Evolutionary conservation across 2,797 vertebrate genomes (phyloP).

Genomic region (Phrynocephalus guinanensis): DNA sequence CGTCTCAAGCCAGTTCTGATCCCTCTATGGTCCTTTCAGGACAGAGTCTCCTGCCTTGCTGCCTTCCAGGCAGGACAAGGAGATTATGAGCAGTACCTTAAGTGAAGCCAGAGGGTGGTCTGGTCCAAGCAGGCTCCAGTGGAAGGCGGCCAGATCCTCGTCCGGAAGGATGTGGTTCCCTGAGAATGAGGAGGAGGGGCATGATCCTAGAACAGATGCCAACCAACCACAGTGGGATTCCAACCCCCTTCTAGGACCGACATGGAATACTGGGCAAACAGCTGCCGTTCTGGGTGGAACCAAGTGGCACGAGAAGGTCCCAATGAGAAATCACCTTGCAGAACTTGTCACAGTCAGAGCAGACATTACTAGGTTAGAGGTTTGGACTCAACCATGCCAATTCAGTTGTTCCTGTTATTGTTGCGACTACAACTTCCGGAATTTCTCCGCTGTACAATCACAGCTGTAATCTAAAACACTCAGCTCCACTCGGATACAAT

Average conservation of each 20-base stretch:
- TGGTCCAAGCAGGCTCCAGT: constrained; percentile 94
- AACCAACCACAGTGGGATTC: not conserved
- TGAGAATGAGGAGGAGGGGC: constrained; percentile 50
- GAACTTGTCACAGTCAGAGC: not conserved
- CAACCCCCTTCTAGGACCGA: not conserved
- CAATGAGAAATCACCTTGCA: not conserved
- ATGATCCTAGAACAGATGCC: not conserved
- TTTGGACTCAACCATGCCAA: not conserved
- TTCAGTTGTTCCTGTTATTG: not conserved
- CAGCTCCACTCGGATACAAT: not conserved
- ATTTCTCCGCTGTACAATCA: not conserved
- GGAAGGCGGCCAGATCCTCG: constrained; percentile 94
- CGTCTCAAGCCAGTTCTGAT: not conserved
- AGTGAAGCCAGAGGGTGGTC: constrained; percentile 94
- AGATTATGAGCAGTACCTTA: constrained; percentile 79
- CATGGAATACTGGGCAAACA: not conserved
- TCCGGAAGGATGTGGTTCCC: constrained; percentile 95
- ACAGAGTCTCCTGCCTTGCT: not conserved
- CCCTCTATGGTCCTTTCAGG: not conserved
- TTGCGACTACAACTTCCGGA: not conserved
- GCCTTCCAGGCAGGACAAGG: not conserved
- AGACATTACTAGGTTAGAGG: not conserved
- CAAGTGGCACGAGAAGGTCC: not conserved
- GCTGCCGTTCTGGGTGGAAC: not conserved
- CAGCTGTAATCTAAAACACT: not conserved